Evolutionary conservation across 2,888 invertebrate species (phyloP).

Genomic region (Dasypolia templi): DNA sequence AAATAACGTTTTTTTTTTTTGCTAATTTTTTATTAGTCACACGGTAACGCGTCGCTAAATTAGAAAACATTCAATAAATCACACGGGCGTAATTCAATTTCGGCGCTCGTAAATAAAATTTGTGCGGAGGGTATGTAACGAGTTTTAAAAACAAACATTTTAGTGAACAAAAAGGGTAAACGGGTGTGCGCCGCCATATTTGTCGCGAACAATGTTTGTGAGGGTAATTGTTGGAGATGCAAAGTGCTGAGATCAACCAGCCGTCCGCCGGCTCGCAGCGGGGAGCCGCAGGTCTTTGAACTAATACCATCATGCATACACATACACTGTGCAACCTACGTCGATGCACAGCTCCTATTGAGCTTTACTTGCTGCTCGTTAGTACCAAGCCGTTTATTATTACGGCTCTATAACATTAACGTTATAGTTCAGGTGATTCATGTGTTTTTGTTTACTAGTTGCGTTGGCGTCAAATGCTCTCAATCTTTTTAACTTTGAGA

Average conservation of each 20-base stretch:
- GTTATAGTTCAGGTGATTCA: conserved; percentile 58
- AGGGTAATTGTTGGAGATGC: conserved; percentile 87
- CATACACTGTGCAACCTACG: conserved; percentile 36
- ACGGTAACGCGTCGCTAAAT: conserved; percentile 78
- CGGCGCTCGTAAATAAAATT: conserved; percentile 84
- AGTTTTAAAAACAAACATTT: conserved; percentile 88
- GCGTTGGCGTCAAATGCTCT: conserved; percentile 52
- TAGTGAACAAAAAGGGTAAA: conserved; percentile 82
- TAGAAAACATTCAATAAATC: conserved; percentile 87
- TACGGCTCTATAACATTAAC: conserved; percentile 56
- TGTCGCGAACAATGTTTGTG: conserved; percentile 82
- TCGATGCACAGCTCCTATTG: conserved; percentile 47
- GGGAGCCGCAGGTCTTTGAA: conserved; percentile 78
- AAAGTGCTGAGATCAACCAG: conserved; percentile 84
- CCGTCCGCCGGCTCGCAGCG: conserved; percentile 71
- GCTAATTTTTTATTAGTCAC: conserved; percentile 78
- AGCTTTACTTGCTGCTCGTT: conserved; percentile 61
- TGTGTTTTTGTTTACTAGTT: conserved; percentile 42
- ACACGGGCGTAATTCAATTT: conserved; percentile 82
- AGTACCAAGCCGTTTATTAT: conserved; percentile 57
- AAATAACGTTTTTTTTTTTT: conserved; percentile 77
- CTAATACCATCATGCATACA: conserved; percentile 61
- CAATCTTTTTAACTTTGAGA: conserved; percentile 30
- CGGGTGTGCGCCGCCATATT: conserved; percentile 82
- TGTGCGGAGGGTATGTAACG: conserved; percentile 81